Evolutionary conservation across 1,140 invertebrate genomes (phyloP).

Genomic region (Holotrichia oblita): DNA sequence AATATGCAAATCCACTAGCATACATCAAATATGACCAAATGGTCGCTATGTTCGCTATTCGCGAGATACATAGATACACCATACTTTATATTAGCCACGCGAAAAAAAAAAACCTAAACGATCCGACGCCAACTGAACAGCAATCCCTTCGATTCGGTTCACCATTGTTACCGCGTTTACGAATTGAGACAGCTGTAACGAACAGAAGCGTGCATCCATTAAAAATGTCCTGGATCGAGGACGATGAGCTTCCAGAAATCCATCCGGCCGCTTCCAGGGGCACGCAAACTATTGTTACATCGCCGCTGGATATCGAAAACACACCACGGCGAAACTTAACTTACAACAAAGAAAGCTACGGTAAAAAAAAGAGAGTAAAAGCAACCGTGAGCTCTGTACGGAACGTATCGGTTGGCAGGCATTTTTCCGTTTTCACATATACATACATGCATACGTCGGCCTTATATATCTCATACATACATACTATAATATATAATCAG

Average conservation of each 20-base stretch:
- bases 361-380: neutral
- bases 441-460: slow-evolving; percentile 2
- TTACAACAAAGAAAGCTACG: slow-evolving; percentile 53
- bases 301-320: slow-evolving; percentile 50
- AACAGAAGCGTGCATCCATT: slow-evolving; percentile 47
- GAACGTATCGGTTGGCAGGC: neutral
- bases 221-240: slow-evolving; percentile 46
- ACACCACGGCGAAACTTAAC: slow-evolving; percentile 53
- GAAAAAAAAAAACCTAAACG: neutral
- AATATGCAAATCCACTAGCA: neutral
- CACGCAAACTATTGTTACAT: slow-evolving; percentile 50
- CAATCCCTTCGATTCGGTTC: slow-evolving; percentile 29
- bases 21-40: neutral
- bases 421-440: neutral
- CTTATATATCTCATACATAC: neutral
- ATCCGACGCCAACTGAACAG: neutral
- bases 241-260: slow-evolving; percentile 48
- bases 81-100: slow-evolving; percentile 5
- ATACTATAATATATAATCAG: neutral
- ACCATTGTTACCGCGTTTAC: slow-evolving; percentile 43
- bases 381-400: too few relatives aligned
- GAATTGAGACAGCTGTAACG: slow-evolving; percentile 59
- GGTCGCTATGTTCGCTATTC: neutral
- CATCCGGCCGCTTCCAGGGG: slow-evolving; percentile 43
- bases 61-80: neutral